These are phyloP conservation scores for Drosophila tsacasi DNA, from an alignment of 1,140 invertebrate genomes.

Conservation along the genomic window DNA sequence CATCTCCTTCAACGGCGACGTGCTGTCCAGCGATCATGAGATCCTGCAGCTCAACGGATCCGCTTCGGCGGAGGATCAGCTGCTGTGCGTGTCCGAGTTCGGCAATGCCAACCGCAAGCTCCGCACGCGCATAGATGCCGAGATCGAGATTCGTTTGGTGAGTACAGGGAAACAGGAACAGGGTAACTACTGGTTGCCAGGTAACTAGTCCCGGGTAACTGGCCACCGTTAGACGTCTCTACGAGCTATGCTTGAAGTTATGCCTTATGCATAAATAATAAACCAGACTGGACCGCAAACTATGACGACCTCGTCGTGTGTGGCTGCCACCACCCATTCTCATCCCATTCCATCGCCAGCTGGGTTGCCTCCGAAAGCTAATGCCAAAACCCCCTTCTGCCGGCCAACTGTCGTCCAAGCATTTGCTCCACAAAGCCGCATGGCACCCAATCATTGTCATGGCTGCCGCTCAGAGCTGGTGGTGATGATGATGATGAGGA, in stretches of 20 bases:
- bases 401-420: conserved; percentile 17
- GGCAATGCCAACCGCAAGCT: conserved; percentile 89
- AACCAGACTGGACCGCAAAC: conserved; percentile 36
- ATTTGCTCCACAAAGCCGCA: conserved; percentile 53
- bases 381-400: conserved; percentile 18
- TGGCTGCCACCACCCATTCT: conserved; percentile 32
- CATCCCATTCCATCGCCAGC: conserved; percentile 43
- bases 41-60: conserved; percentile 48
- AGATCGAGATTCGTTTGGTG: conserved; percentile 95
- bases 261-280: conserved; percentile 73
- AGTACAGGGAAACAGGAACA: conserved; percentile 82
- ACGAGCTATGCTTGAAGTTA: conserved; percentile 11
- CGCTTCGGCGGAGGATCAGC: conserved; percentile 84
- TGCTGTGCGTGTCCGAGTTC: conserved; percentile 92
- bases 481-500: conserved; percentile 25
- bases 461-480: conserved; percentile 32
- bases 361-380: conserved; percentile 53
- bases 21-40: conserved; percentile 82
- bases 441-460: conserved; percentile 40
- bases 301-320: conserved; percentile 36
- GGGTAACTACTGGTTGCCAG: conserved; percentile 5
- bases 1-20: conserved; percentile 68
- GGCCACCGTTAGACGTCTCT: conserved; percentile 35
- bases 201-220: conserved; percentile 2
- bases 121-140: conserved; percentile 90